These are phyloP conservation scores for Rhingia rostrata DNA, from an alignment of 2,888 invertebrate genomes.

Conservation along the genomic window DNA sequence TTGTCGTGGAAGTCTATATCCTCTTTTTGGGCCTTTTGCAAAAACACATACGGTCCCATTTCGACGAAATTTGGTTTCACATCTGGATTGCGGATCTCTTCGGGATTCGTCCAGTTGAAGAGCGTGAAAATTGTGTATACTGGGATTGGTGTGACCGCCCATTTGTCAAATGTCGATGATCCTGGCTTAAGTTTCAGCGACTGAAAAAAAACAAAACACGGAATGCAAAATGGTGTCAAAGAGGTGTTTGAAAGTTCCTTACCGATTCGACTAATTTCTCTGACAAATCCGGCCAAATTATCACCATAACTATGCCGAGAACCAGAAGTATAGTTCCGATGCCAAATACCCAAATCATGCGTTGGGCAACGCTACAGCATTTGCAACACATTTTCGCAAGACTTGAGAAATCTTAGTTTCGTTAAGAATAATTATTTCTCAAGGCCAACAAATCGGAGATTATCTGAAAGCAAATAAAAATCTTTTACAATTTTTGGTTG, in stretches of 20 bases:
- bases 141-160: slow-evolving; percentile 92
- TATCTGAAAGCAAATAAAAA: slow-evolving; percentile 17
- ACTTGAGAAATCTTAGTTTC: slow-evolving; percentile 3
- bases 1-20: slow-evolving; percentile 88
- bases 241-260: slow-evolving; percentile 52
- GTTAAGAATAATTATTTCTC: slow-evolving; percentile 34
- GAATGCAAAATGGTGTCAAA: too few relatives aligned
- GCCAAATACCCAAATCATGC: slow-evolving; percentile 82
- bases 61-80: slow-evolving; percentile 86
- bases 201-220: slow-evolving; percentile 80
- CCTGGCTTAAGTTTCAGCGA: slow-evolving; percentile 86
- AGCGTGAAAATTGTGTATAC: slow-evolving; percentile 90
- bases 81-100: slow-evolving; percentile 84
- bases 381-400: slow-evolving; percentile 79
- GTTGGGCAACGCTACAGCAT: slow-evolving; percentile 80
- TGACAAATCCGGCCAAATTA: slow-evolving; percentile 79
- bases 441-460: slow-evolving; percentile 1
- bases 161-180: slow-evolving; percentile 88
- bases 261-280: slow-evolving; percentile 78
- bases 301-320: slow-evolving; percentile 78
- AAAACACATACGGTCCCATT: slow-evolving; percentile 86
- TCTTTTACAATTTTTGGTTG: too few relatives aligned
- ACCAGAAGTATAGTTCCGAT: slow-evolving; percentile 78
- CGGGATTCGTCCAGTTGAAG: slow-evolving; percentile 91
- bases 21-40: slow-evolving; percentile 79